These are phyloP conservation scores for Ameiurus melas DNA, from an alignment of 2,113 vertebrate genomes.

Conservation along the genomic window DNA sequence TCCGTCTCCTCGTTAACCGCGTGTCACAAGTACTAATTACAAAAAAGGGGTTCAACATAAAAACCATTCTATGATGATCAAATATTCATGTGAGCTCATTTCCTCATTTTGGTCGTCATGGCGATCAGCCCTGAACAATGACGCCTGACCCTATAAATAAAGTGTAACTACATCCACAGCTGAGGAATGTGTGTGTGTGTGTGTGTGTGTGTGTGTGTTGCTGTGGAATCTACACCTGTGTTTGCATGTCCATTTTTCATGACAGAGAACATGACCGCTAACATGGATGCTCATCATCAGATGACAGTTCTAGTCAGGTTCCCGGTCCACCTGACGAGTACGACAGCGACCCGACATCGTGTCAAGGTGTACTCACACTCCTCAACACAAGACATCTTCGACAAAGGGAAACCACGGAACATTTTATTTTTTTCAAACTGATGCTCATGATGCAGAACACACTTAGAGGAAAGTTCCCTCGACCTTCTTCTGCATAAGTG, in stretches of 20 bases:
- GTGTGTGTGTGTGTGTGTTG: neutral
- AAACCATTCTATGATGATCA: conserved; percentile 68
- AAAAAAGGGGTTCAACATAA: conserved; percentile 63
- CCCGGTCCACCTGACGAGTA: neutral
- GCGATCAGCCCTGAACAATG: conserved; percentile 39
- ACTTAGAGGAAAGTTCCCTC: no score
- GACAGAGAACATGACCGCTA: neutral
- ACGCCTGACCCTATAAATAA: conserved; percentile 51
- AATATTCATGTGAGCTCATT: conserved; percentile 71
- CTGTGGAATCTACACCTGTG: neutral
- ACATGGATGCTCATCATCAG: neutral
- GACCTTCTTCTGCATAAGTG: no score
- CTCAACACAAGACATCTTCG: neutral
- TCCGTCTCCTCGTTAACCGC: conserved; percentile 63
- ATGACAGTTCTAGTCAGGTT: neutral
- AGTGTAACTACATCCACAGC: neutral
- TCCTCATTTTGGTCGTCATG: conserved; percentile 52
- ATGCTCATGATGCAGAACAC: no score
- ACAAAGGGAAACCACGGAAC: neutral
- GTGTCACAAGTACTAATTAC: conserved; percentile 77
- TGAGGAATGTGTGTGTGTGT: neutral
- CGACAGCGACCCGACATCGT: neutral
- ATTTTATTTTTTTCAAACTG: no score
- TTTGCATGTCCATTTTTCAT: neutral
- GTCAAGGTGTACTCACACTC: neutral